Percentiles rank a stretch among this genome's conserved stretches.
These are phyloP conservation scores for Phrynosoma blainvillii DNA, from an alignment of 2,113 vertebrate species.

Conservation along the genomic window DNA sequence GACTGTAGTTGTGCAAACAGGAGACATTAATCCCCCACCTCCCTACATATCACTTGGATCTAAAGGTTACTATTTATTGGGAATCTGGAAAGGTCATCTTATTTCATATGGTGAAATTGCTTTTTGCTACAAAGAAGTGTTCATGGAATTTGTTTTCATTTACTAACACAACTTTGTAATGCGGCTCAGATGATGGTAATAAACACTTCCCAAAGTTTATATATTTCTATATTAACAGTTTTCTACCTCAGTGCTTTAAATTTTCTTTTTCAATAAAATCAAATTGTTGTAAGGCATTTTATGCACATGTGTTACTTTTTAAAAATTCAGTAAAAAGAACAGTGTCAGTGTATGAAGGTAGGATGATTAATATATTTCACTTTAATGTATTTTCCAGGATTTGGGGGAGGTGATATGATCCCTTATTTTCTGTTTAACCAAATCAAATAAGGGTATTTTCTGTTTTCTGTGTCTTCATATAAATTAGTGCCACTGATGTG, in stretches of 20 bases:
- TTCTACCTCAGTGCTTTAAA: slow-evolving; percentile 14
- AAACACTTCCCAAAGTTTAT: slow-evolving; percentile 4
- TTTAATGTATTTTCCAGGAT: slow-evolving; percentile 13
- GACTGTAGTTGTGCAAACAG: not conserved
- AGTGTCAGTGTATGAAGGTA: not conserved
- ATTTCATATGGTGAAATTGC: not conserved
- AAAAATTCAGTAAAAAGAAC: slow-evolving; percentile 28
- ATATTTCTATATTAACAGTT: not conserved
- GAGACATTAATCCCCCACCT: slow-evolving; percentile 3
- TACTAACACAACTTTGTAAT: not conserved
- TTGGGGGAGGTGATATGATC: not conserved
- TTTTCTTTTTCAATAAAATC: not conserved
- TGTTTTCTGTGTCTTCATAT: not conserved
- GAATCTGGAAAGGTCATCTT: slow-evolving; percentile 5
- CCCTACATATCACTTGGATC: not conserved
- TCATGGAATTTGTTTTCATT: slow-evolving; percentile 8
- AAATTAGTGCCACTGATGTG: not conserved
- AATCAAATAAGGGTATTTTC: not conserved
- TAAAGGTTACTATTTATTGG: slow-evolving; percentile 1
- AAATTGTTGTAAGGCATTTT: not conserved
- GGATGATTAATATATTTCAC: not conserved
- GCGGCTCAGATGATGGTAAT: not conserved
- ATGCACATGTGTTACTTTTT: not conserved
- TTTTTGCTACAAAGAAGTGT: not conserved
- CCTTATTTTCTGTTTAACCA: not conserved